Percentiles rank a stretch among this genome's conserved stretches.
These are phyloP conservation scores for Popillia japonica DNA, from an alignment of 1,140 invertebrate genomes.

Conservation along the genomic window DNA sequence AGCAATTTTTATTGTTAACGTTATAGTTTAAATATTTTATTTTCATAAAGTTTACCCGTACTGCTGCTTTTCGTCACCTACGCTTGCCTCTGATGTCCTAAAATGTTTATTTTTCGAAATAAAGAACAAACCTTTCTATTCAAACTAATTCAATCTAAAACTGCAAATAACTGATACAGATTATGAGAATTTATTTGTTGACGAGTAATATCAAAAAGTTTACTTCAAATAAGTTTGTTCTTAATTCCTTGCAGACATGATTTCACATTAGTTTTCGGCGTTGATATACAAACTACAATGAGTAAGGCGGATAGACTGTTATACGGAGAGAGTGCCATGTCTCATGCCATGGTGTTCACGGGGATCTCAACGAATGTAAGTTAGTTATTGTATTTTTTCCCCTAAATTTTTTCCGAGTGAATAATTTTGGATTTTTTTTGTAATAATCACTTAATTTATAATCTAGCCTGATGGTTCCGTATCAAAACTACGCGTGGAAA, in stretches of 20 bases:
- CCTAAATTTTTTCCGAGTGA: too few species aligned
- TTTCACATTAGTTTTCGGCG: conserved; percentile 82
- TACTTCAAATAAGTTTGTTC: neutral
- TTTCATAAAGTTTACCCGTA: neutral
- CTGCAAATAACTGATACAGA: too few species aligned
- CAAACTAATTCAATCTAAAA: too few species aligned
- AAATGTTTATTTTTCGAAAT: too few species aligned
- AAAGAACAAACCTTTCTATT: too few species aligned
- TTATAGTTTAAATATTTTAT: neutral
- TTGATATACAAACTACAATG: conserved; percentile 77
- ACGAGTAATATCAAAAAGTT: too few species aligned
- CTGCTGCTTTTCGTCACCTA: neutral
- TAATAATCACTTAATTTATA: neutral
- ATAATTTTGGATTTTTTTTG: too few species aligned
- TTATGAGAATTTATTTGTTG: too few species aligned
- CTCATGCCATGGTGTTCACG: conserved; percentile 91
- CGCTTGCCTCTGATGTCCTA: too few species aligned
- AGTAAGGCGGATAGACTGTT: conserved; percentile 83
- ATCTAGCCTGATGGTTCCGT: conserved; percentile 68
- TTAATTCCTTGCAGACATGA: conserved; percentile 70
- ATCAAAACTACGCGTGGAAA: conserved; percentile 84
- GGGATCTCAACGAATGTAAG: conserved; percentile 80
- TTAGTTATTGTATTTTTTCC: conserved; percentile 47
- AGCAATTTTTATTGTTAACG: conserved; percentile 28
- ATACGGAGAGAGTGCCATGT: conserved; percentile 89